Evolutionary conservation across 2,797 vertebrate species (phyloP), one percentile per base, ranked within the genome.

Genomic region (Coccyzus lansbergi): DNA sequence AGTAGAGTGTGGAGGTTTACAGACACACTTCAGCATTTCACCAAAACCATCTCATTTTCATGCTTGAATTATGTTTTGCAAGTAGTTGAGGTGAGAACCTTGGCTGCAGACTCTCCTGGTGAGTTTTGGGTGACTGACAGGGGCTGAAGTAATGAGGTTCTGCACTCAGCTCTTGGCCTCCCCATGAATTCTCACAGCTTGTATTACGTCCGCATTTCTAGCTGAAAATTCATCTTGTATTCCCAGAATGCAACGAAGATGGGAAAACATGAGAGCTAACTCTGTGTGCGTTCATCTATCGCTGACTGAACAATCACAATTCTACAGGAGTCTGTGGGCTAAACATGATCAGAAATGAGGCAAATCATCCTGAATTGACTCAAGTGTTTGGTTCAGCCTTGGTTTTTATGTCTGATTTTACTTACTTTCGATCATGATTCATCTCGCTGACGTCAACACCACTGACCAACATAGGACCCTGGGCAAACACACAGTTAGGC

Each of bases 161-260:
- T 59, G 75, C 52, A 88, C 46, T 51, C 42, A 29, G 31, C 34
- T 67, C 88, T 82, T 96, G 93, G 93, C 75, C 22, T 90, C 72
- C 4, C 89, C 7, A 0, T 15, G 79, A 52, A 46, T 94, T 77
- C 81, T 95, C 91, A 80, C 95, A 94, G 86, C 64, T 95, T 80
- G 74, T 42, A 76, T 58, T 88, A 44, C 74, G 62, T 31, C 77
- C 71, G 40, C 42, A 8, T 26, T 60, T 68, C 55, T 1, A 64
- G 70, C 58, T 76, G 86, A 70, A 83, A 87, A 83, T 70, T 63
- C 64, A 11, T 13, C 71, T 58, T 24, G 2, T 33, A 5, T 36
- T 76, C 60, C 64, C 75, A 52, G 55, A 48, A 59, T 21, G 42
- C 68, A 40, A 16, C 19, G 3, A 19, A 33, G 38, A 18, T 15